Evolutionary conservation across 1,140 invertebrate genomes (phyloP), one percentile per base, ranked within the genome.

Genomic region (Brachionus rotundiformis): DNA sequence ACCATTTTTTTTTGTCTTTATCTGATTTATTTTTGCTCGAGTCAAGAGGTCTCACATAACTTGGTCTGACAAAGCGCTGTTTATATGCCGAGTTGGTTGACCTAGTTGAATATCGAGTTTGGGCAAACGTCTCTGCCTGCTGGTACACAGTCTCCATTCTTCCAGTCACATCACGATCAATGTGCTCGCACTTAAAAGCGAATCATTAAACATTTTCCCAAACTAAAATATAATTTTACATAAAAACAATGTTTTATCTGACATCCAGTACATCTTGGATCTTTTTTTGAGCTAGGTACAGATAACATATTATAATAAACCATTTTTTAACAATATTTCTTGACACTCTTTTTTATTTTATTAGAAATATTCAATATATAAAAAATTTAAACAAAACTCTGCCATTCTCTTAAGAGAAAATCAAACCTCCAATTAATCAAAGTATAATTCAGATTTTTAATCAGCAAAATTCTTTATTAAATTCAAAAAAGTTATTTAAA

Each of bases 1-100:
- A 68, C 63, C 63, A 68, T 36, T 68, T 68, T 36, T 68, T 68
- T 36, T 68, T 68, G 19, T 33, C 63, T 36, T 68, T 33, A n/a
- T 19, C 23, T 36, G 10, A n/a, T 19, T 33, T 36, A 33, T 33
- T 33, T 36, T 68, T 68, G 10, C 8, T 19, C 16, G 61, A 29
- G 11, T 68, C 63, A n/a, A 19, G n/a, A 36, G 63, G 63, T 8
- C 29, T 68, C 5, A 68, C 16, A 36, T 68, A 68, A 8, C 29
- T 68, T 39, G 63, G 63, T 41, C 33, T 33, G 11, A 68, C 8
- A 39, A 68, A 7, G 7, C 31, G 29, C 5, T 31, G 63, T 8
- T 29, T 68, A 41, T 41, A 11, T 16, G 63, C 8, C 6, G 13
- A 19, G 16, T 16, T 8, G 6, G 33, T 6, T 8, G 8, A 19